These are phyloP conservation scores for Thaleichthys pacificus DNA, from an alignment of 2,797 vertebrate genomes.

Conservation along the genomic window DNA sequence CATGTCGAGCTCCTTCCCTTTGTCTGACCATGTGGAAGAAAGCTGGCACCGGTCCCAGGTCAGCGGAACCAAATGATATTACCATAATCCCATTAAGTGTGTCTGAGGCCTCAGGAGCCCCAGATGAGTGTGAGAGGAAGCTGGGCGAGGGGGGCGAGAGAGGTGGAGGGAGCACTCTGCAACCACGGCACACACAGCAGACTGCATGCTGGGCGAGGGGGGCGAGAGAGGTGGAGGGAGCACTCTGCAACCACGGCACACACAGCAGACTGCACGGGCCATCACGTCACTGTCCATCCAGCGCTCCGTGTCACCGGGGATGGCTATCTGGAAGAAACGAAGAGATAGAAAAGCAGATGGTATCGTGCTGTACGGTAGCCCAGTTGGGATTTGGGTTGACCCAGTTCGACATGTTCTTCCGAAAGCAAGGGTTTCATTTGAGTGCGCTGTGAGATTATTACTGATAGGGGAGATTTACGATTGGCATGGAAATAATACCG, in stretches of 20 bases:
- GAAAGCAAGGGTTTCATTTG: slow-evolving; percentile 8
- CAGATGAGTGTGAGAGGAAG: slow-evolving; percentile 57
- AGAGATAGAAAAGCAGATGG: slow-evolving; percentile 11
- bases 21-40: slow-evolving; percentile 69
- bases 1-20: slow-evolving; percentile 66
- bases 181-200: slow-evolving; percentile 42
- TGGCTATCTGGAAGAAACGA: neutral
- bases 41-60: slow-evolving; percentile 75
- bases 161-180: neutral
- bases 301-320: too few relatives aligned
- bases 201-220: slow-evolving; percentile 39
- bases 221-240: slow-evolving; percentile 12
- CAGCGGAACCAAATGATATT: slow-evolving; percentile 80
- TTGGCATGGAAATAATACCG: slow-evolving; percentile 9
- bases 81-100: slow-evolving; percentile 83
- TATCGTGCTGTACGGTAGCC: neutral
- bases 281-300: too few relatives aligned
- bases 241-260: neutral
- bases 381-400: neutral
- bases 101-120: slow-evolving; percentile 75
- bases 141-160: slow-evolving; percentile 43
- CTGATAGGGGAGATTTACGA: slow-evolving; percentile 3
- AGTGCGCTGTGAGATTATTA: neutral
- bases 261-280: slow-evolving; percentile 39
- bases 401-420: neutral